phyloP scores from a whole-genome alignment of 2,888 invertebrate species.

The Drosophila borealis region DNA sequence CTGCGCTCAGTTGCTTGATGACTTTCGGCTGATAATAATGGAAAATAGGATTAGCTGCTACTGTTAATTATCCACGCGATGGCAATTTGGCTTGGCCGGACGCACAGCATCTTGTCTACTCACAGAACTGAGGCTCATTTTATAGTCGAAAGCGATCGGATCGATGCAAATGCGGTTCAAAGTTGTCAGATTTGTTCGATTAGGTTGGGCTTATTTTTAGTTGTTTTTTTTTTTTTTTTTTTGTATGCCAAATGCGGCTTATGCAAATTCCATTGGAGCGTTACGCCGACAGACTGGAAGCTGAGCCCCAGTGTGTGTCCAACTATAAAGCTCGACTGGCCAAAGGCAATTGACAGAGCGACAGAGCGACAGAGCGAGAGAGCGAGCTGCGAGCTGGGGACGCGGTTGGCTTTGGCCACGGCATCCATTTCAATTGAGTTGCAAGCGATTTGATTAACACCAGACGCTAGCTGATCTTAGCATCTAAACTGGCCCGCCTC shows the following conservation, averaged over 20 bases:
- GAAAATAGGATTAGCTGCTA: conserved; percentile 15
- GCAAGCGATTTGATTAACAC: conserved; percentile 52
- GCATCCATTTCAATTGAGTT: conserved; percentile 45
- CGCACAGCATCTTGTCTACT: conserved; percentile 39
- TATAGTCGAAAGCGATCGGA: conserved; percentile 1
- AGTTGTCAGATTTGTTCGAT: conserved; percentile 22
- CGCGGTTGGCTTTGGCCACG: neutral
- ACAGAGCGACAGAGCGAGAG: neutral
- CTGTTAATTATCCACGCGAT: conserved; percentile 14
- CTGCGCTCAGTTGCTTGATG: conserved; percentile 59
- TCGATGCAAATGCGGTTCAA: conserved; percentile 43
- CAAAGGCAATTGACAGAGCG: conserved; percentile 43
- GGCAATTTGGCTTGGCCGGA: conserved; percentile 9
- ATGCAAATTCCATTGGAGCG: conserved; percentile 48
- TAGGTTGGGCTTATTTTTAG: neutral
- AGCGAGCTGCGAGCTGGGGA: neutral
- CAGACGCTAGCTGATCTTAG: conserved; percentile 32
- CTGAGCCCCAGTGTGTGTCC: conserved; percentile 25
- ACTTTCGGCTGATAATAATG: conserved; percentile 40
- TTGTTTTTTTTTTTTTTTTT: neutral
- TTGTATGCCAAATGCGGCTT: conserved; percentile 7
- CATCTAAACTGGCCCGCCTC: neutral
- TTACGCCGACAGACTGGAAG: conserved; percentile 12
- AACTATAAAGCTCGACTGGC: conserved; percentile 27
- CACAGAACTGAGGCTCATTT: conserved; percentile 44